Conservation (phyloP, 2,888 invertebrate genomes). For the Metacarcinus magister region DNA sequence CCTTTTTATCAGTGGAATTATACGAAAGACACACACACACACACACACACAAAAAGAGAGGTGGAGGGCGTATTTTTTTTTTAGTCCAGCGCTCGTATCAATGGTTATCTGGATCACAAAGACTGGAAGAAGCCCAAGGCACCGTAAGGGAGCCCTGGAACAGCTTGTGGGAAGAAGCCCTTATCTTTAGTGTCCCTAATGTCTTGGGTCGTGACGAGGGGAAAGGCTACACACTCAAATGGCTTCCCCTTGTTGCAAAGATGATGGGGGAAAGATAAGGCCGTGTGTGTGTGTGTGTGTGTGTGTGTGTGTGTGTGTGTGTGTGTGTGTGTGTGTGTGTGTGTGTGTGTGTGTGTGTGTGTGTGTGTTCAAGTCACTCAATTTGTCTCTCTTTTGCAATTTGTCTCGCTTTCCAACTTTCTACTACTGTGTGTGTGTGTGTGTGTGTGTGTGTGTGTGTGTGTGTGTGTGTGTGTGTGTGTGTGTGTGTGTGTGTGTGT, state of each 20-base stretch:
- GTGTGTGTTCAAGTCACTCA: background rate
- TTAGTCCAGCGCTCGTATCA: no score
- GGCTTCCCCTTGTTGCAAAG: constrained; percentile 10
- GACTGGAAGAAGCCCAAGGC: background rate
- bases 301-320: constrained; percentile 53
- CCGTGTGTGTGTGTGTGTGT: constrained; percentile 40
- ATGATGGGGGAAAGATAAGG: background rate
- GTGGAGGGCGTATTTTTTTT: no score
- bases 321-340: constrained; percentile 58
- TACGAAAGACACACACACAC: background rate
- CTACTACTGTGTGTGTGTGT: background rate
- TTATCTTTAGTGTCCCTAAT: background rate
- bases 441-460: constrained; percentile 47
- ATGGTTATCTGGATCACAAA: background rate
- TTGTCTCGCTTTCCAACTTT: background rate
- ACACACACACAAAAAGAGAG: background rate
- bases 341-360: constrained; percentile 60
- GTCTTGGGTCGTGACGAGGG: background rate
- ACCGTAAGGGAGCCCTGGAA: background rate
- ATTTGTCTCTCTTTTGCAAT: background rate
- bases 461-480: constrained; percentile 29
- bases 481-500: background rate
- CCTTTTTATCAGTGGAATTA: background rate
- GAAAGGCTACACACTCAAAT: background rate
- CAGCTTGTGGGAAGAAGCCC: background rate